Evolutionary conservation across 2,888 invertebrate genomes (phyloP), one percentile per base, ranked within the genome.

Genomic region (Hyppa rectilinea): DNA sequence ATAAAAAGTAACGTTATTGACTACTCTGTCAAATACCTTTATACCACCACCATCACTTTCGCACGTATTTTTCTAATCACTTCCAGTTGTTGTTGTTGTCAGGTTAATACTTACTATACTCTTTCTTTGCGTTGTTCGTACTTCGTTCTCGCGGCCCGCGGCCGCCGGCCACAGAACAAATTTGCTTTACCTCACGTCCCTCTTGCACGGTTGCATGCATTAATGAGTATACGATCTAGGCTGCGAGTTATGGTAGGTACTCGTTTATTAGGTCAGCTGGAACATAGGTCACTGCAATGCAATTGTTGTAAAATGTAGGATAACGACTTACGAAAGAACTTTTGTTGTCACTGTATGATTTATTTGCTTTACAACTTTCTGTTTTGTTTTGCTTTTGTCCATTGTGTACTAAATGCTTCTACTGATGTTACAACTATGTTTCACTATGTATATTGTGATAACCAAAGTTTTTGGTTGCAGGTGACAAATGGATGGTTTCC

Each of bases 401-500:
- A 45, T n/a, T 36, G 9, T 14, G 6, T n/a, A 34, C 20, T 36
- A 23, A 53, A 49, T 23, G 26, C n/a, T 55, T 63, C 23, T 40
- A 23, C 17, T 29, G 23, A 31, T 40, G 29, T 17, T 38, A 34
- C 10, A 10, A 36, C 10, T 6, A 26, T 2, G 36, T 40, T n/a
- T 36, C 2, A 43, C 10, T 1, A 36, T 23, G 14, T 47, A 23
- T 34, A 10, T 59, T 65, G 26, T 59, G 61, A 75, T 71, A 53
- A 82, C 40, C 4, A 49, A 14, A 40, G 29, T 26, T 43, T 71
- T 81, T 84, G 59, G 47, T 95, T 95, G 12, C 96, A 98, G 98
- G 99, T 66, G 99, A 99, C 94, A 97, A 97, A 85, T 99, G 99
- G 99, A 96, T 99, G 87, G 98, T 98, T 4, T 98, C 98, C 3